A percentile compares a stretch with the other conserved stretches of the same genome.
Conservation (phyloP, 92 coral and sea anemone genomes). For the Epizoanthus rinbou region DNA sequence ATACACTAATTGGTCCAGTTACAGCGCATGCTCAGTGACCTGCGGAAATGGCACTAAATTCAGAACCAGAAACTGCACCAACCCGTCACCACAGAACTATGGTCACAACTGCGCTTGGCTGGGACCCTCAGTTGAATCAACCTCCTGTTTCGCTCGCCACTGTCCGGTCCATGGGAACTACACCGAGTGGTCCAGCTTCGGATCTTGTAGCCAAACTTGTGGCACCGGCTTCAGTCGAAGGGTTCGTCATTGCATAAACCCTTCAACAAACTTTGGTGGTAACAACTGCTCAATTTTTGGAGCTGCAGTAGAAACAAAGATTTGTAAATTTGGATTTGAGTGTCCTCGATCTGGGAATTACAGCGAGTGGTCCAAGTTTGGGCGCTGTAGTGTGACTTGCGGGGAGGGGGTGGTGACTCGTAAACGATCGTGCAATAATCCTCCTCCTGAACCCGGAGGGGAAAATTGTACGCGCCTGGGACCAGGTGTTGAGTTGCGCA, state of each 20-base stretch:
- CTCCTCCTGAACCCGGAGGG: slow-evolving; percentile 69
- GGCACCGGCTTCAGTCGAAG: slow-evolving; percentile 67
- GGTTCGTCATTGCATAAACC: slow-evolving; percentile 71
- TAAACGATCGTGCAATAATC: slow-evolving; percentile 71
- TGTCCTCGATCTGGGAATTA: slow-evolving; percentile 86
- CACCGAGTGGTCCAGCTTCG: slow-evolving; percentile 69
- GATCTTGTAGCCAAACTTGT: slow-evolving; percentile 73
- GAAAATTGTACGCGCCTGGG: slow-evolving; percentile 66
- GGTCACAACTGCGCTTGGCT: slow-evolving; percentile 60
- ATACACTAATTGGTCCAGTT: slow-evolving; percentile 57
- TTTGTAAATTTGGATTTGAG: slow-evolving; percentile 37
- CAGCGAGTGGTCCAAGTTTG: slow-evolving; percentile 80
- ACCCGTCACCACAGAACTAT: slow-evolving; percentile 59
- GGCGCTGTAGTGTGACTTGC: slow-evolving; percentile 74
- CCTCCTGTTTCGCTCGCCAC: slow-evolving; percentile 36
- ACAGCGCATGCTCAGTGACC: slow-evolving; percentile 56
- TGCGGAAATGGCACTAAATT: slow-evolving; percentile 62
- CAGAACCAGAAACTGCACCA: slow-evolving; percentile 57
- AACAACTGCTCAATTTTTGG: slow-evolving; percentile 75
- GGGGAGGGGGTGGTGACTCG: slow-evolving; percentile 70
- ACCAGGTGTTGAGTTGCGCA: slow-evolving; percentile 41
- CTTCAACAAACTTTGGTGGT: slow-evolving; percentile 75
- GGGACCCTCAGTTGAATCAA: slow-evolving; percentile 48
- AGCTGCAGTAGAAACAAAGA: slow-evolving; percentile 11
- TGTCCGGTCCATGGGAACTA: slow-evolving; percentile 85